phyloP scores from a whole-genome alignment of 2,113 vertebrate species.

The Xyrauchen texanus region DNA sequence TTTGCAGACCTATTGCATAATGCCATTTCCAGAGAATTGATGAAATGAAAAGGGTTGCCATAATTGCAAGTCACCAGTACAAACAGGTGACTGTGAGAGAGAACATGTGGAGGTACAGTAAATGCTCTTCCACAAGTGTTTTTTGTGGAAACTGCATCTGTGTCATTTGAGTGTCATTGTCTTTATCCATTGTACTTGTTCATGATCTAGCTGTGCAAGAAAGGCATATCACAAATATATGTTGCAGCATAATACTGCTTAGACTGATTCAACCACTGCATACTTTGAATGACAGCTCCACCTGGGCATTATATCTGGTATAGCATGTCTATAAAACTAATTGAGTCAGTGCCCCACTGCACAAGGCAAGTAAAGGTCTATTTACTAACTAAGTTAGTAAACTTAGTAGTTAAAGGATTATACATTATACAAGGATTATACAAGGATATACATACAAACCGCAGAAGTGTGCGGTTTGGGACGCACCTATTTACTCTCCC shows the following conservation, averaged over 20 bases:
- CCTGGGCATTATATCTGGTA: conserved; percentile 17
- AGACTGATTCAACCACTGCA: not conserved
- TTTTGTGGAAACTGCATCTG: conserved; percentile 1
- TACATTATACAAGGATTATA: too few species aligned
- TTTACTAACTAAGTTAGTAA: too few species aligned
- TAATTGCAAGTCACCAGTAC: not conserved
- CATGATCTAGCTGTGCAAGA: not conserved
- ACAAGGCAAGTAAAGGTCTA: not conserved
- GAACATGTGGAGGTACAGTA: not conserved
- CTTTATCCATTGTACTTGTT: too few species aligned
- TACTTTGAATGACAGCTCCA: conserved; percentile 47
- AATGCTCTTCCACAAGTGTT: not conserved
- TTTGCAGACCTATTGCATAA: conserved; percentile 17
- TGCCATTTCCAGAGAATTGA: not conserved
- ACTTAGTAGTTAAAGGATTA: too few species aligned
- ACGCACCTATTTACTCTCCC: too few species aligned
- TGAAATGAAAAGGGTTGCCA: not conserved
- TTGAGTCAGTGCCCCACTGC: too few species aligned
- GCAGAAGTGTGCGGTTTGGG: too few species aligned
- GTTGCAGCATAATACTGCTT: not conserved
- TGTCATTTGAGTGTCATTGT: not conserved
- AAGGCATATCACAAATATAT: not conserved
- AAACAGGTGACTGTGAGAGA: not conserved
- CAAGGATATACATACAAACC: too few species aligned
- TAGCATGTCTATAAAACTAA: not conserved